These are phyloP conservation scores for Dallia pectoralis DNA, from an alignment of 2,797 vertebrate species.

Conservation along the genomic window DNA sequence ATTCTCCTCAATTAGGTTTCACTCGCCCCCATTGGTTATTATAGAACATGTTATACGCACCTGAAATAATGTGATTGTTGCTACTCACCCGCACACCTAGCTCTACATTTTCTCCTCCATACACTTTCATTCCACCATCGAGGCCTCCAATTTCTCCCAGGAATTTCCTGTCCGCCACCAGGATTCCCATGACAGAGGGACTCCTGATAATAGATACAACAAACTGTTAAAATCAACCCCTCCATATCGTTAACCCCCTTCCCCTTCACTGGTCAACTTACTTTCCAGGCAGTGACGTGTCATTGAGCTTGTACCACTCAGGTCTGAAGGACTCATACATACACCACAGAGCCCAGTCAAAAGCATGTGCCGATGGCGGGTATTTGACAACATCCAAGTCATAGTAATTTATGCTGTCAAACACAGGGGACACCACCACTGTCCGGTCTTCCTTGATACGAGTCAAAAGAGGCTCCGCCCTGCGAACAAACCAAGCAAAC, in stretches of 20 bases:
- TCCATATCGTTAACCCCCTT: too few species aligned
- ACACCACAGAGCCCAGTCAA: slow-evolving; percentile 78
- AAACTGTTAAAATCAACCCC: neutral
- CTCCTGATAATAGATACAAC: slow-evolving; percentile 59
- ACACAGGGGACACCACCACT: slow-evolving; percentile 69
- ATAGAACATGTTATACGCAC: too few species aligned
- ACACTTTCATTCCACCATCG: slow-evolving; percentile 78
- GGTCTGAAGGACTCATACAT: slow-evolving; percentile 54
- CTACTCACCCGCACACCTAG: slow-evolving; percentile 75
- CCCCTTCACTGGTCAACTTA: slow-evolving; percentile 44
- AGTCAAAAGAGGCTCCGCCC: slow-evolving; percentile 75
- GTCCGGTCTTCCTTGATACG: slow-evolving; percentile 72
- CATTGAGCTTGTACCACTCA: slow-evolving; percentile 58
- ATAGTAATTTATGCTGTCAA: slow-evolving; percentile 71
- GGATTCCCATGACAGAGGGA: slow-evolving; percentile 80
- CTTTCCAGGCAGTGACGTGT: slow-evolving; percentile 70
- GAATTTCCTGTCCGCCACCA: slow-evolving; percentile 74
- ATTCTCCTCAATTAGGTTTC: too few species aligned
- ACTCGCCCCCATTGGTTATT: too few species aligned
- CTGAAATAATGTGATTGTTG: neutral
- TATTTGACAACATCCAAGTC: slow-evolving; percentile 63
- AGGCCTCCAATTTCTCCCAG: slow-evolving; percentile 75
- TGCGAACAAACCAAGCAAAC: slow-evolving; percentile 32
- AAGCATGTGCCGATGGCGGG: slow-evolving; percentile 54
- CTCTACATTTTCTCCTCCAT: slow-evolving; percentile 83